phyloP scores from a whole-genome alignment of 2,797 vertebrate genomes.

The Mico argentatus region DNA sequence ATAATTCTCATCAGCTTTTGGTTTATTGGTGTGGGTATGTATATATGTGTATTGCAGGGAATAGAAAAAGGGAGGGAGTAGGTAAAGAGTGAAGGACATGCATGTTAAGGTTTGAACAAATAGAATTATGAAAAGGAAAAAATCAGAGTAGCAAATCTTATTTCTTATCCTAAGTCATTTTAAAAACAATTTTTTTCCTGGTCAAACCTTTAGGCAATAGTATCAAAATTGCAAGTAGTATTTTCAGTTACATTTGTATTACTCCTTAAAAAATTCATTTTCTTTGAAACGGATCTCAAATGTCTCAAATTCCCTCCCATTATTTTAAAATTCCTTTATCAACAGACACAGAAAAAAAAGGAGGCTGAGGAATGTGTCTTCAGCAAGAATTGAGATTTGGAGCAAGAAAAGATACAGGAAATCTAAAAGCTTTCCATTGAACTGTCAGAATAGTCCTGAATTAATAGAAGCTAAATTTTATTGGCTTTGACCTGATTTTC shows the following conservation, averaged over 20 bases:
- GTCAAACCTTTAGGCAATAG: not conserved
- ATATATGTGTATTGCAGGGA: not conserved
- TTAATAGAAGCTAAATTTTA: not conserved
- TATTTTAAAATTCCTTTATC: conserved; percentile 36
- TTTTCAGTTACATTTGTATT: conserved; percentile 37
- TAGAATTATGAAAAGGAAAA: conserved; percentile 28
- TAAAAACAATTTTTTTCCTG: not conserved
- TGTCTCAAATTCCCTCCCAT: not conserved
- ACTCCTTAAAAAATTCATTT: not conserved
- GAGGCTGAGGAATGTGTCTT: not conserved
- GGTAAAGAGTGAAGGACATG: not conserved
- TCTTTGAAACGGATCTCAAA: conserved; percentile 17
- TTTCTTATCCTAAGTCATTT: not conserved
- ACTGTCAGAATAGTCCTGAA: not conserved
- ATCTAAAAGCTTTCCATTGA: not conserved
- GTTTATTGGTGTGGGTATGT: not conserved
- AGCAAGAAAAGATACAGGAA: not conserved
- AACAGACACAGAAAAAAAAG: not conserved
- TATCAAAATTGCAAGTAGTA: not conserved
- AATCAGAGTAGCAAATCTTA: not conserved
- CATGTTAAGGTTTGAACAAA: not conserved
- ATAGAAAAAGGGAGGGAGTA: not conserved
- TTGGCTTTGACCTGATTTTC: conserved; percentile 28
- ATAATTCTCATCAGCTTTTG: not conserved
- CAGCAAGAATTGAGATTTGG: not conserved